phyloP scores from a whole-genome alignment of 1,140 invertebrate species.

The Camponotus pennsylvanicus region DNA sequence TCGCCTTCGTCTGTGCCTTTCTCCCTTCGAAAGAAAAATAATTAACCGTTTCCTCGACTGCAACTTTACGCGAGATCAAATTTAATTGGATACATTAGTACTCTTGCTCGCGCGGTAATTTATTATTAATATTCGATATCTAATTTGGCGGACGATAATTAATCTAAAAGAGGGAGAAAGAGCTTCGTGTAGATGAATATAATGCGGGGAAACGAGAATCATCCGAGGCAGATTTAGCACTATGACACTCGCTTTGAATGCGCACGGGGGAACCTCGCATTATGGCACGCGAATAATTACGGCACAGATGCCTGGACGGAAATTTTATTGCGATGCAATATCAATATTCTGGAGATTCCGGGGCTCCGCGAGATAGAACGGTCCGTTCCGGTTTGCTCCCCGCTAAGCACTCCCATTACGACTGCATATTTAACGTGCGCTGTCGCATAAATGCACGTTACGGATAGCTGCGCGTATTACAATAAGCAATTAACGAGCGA shows the following conservation, averaged over 20 bases:
- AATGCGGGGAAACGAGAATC: constrained; percentile 2
- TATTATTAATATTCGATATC: not conserved
- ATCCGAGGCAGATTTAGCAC: not conserved
- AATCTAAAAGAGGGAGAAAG: not conserved
- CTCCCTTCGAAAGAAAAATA: not conserved
- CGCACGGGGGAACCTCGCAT: not conserved
- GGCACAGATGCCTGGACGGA: constrained; percentile 16
- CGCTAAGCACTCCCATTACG: constrained; percentile 59
- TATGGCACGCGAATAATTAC: constrained; percentile 40
- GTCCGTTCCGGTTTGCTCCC: constrained; percentile 47
- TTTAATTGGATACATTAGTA: not conserved
- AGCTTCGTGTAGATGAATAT: not conserved
- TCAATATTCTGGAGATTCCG: constrained; percentile 49
- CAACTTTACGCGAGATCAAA: not conserved
- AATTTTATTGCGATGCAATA: constrained; percentile 51
- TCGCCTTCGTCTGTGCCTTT: too few relatives aligned
- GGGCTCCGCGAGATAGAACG: constrained; percentile 28
- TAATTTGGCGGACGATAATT: constrained; percentile 2
- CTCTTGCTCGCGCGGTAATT: not conserved
- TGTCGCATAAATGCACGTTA: constrained; percentile 64
- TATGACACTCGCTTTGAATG: not conserved
- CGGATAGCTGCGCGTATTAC: constrained; percentile 61
- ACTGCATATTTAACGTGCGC: constrained; percentile 56
- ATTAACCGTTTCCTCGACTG: not conserved
- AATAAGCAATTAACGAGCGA: constrained; percentile 64